These are phyloP conservation scores for Drosophila kepulauana DNA, from an alignment of 1,140 invertebrate species.

Conservation along the genomic window DNA sequence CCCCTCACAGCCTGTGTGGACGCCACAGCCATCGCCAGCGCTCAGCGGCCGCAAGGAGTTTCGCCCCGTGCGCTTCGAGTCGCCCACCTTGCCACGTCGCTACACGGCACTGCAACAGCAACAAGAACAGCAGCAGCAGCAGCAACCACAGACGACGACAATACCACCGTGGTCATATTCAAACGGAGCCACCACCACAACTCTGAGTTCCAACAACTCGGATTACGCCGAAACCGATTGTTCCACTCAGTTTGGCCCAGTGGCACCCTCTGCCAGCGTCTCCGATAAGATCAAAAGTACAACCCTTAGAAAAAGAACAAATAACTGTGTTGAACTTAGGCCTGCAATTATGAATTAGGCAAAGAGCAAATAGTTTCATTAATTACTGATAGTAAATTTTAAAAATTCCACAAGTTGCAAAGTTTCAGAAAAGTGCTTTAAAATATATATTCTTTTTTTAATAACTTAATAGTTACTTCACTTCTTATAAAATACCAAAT, in stretches of 20 bases:
- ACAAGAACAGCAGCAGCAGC: conserved; percentile 42
- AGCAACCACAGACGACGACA: conserved; percentile 42
- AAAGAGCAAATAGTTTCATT: not conserved
- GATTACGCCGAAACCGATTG: conserved; percentile 84
- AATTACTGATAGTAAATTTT: too few relatives aligned
- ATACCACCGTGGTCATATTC: conserved; percentile 66
- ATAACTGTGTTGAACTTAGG: not conserved
- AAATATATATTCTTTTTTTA: too few relatives aligned
- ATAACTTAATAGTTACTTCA: too few relatives aligned
- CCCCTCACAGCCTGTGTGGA: conserved; percentile 90
- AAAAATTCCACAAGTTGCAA: too few relatives aligned
- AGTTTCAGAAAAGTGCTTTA: too few relatives aligned
- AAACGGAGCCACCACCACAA: conserved; percentile 61
- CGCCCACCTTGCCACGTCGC: conserved; percentile 88
- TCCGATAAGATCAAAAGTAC: conserved; percentile 83
- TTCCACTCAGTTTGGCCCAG: conserved; percentile 66
- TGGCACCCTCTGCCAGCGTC: conserved; percentile 70
- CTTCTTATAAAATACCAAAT: too few relatives aligned
- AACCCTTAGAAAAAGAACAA: not conserved
- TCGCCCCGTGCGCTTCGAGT: conserved; percentile 91
- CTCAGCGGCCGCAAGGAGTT: conserved; percentile 89
- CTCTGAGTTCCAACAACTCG: conserved; percentile 56
- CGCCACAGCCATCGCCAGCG: conserved; percentile 85
- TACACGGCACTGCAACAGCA: conserved; percentile 69
- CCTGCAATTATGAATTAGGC: not conserved